Conservation (phyloP, 1,140 invertebrate genomes). For the Drosophila pandora region DNA sequence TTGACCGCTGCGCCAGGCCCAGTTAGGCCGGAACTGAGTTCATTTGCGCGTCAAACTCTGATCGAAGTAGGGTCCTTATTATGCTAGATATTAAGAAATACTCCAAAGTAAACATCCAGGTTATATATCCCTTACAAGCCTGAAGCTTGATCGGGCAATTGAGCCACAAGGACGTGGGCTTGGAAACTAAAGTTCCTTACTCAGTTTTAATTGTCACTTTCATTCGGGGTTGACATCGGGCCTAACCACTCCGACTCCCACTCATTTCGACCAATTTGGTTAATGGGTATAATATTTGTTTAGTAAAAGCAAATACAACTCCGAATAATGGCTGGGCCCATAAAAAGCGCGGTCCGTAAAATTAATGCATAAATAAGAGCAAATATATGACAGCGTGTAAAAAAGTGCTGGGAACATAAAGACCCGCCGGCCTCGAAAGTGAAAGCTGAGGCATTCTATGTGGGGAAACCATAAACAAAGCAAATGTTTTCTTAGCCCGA, state of each 20-base stretch:
- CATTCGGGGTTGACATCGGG: constrained; percentile 49
- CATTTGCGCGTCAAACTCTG: constrained; percentile 8
- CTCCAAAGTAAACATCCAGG: too few relatives aligned
- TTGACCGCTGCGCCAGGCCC: constrained; percentile 51
- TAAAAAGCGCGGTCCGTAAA: constrained; percentile 74
- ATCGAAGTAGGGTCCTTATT: background rate
- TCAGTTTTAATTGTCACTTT: constrained; percentile 51
- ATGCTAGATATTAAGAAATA: constrained; percentile 17
- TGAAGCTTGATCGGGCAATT: background rate
- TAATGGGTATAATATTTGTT: constrained; percentile 82
- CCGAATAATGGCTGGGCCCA: constrained; percentile 68
- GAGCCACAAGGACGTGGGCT: background rate
- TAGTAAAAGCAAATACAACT: constrained; percentile 75
- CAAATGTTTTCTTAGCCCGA: constrained; percentile 44
- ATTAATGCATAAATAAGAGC: constrained; percentile 81
- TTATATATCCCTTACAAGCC: too few relatives aligned
- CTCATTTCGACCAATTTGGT: constrained; percentile 72
- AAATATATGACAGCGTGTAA: constrained; percentile 79
- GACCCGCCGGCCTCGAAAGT: background rate
- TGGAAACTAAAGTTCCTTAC: constrained; percentile 28
- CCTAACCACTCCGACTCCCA: background rate
- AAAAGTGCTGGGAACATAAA: constrained; percentile 22
- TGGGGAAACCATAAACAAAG: constrained; percentile 32
- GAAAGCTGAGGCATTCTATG: constrained; percentile 27
- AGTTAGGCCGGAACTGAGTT: constrained; percentile 47